Percentiles rank a stretch among this genome's conserved stretches.
Evolutionary conservation across 2,888 invertebrate genomes (phyloP).

Genomic region (Campoplex capitator): DNA sequence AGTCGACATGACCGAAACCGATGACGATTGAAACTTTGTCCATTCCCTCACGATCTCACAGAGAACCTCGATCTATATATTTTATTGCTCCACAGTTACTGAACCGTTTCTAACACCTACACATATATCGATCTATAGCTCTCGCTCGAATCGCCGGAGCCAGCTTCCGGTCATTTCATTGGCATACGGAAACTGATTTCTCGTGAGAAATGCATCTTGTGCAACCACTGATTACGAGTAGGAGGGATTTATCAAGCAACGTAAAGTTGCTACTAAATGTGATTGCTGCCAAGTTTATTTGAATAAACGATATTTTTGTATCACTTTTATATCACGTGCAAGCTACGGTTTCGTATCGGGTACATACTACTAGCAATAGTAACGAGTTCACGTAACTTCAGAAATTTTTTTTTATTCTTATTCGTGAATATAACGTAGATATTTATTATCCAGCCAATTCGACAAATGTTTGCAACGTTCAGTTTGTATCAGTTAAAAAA

Average conservation of each 20-base stretch:
- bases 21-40: constrained; percentile 75
- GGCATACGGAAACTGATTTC: constrained; percentile 21
- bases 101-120: constrained; percentile 49
- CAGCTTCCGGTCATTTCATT: constrained; percentile 43
- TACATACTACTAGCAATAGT: too few species aligned
- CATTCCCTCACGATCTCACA: constrained; percentile 22
- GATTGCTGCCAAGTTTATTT: neutral
- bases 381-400: too few species aligned
- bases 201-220: constrained; percentile 38
- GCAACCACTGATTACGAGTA: constrained; percentile 23
- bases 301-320: neutral
- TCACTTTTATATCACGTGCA: too few species aligned
- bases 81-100: constrained; percentile 7
- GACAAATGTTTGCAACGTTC: neutral
- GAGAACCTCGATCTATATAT: constrained; percentile 13
- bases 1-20: constrained; percentile 73
- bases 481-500: neutral
- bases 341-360: too few species aligned
- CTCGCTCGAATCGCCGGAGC: constrained; percentile 16
- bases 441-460: neutral
- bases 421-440: neutral
- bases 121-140: constrained; percentile 30
- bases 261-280: neutral
- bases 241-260: neutral
- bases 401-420: too few species aligned